These are phyloP conservation scores for Puma concolor DNA, from an alignment of 2,113 vertebrate species.

Conservation along the genomic window DNA sequence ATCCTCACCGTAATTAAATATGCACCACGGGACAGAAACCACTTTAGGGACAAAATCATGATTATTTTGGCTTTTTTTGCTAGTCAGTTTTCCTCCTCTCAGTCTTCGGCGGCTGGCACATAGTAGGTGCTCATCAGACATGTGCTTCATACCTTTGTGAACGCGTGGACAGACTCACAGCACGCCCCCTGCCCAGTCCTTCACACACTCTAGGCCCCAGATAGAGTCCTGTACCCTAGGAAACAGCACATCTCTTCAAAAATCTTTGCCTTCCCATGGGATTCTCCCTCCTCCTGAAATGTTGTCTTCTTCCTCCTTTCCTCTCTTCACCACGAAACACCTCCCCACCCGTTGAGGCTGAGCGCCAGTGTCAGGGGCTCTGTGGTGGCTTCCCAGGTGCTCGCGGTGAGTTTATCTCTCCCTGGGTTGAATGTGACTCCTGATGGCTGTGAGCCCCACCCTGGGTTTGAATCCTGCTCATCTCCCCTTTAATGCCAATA, in stretches of 20 bases:
- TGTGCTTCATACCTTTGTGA: not conserved
- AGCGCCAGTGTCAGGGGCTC: accelerated
- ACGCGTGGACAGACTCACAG: not conserved
- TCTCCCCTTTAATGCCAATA: too few species aligned
- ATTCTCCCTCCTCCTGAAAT: not conserved
- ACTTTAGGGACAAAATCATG: not conserved
- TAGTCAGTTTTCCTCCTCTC: not conserved
- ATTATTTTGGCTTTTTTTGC: not conserved
- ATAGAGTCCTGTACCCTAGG: not conserved
- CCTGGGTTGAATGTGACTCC: not conserved
- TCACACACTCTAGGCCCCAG: not conserved
- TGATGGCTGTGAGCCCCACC: not conserved
- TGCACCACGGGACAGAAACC: not conserved
- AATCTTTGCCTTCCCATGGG: not conserved
- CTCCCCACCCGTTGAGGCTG: not conserved
- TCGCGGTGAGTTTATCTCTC: accelerated
- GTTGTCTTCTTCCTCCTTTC: not conserved
- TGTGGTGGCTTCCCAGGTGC: not conserved
- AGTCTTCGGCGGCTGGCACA: not conserved
- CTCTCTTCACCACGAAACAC: not conserved
- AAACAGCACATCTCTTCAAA: not conserved
- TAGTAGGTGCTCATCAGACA: not conserved
- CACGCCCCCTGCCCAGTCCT: not conserved
- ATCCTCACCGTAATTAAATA: not conserved
- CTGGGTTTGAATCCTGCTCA: not conserved